Evolutionary conservation across 2,797 vertebrate species (phyloP), one percentile per base, ranked within the genome.

Genomic region (Delichon dasypus): DNA sequence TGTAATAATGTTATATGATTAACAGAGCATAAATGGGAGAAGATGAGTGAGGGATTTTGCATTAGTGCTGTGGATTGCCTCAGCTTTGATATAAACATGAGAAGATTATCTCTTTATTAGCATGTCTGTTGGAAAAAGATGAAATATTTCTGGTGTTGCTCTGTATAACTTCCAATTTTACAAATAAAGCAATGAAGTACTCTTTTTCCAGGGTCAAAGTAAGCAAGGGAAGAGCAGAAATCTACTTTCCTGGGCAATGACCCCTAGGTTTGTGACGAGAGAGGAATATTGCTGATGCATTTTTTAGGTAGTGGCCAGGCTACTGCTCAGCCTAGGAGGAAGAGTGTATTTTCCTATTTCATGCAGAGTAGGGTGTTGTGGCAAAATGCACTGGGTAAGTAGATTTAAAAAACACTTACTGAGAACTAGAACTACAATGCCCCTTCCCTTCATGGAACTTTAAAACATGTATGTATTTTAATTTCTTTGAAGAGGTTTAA

Each of bases 51-150:
- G 38, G 80, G 76, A 76, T 92, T 93, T 96, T 85, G 61, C n/a
- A 36, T 80, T 83, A 80, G 55, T 64, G 29, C 44, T 74, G 30
- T 83, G 74, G 73, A 89, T 90, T 94, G 76, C 68, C 38, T 80
- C 61, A 88, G 65, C 61, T 90, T 79, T 82, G 44, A 25, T 91
- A 83, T 36, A 86, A 91, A 82, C 50, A 55, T 57, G 74, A 83
- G 78, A 92, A 86, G 80, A 89, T 93, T 90, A 80, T 86, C 44
- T 95, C 75, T 80, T 78, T 85, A 88, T 94, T 92, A 92, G 91
- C 65, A 47, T 4, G 58, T 72, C 30, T 76, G 22, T 65, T 95
- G 77, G 67, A 77, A 95, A 90, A 78, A 85, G 60, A 82, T 88
- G 55, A 95, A 94, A 74, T 87, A 34, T 61, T 85, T 60, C 38